Percentiles rank a stretch among this genome's conserved stretches.
These are phyloP conservation scores for Eubucco bourcierii DNA, from an alignment of 2,113 vertebrate genomes.

Conservation along the genomic window DNA sequence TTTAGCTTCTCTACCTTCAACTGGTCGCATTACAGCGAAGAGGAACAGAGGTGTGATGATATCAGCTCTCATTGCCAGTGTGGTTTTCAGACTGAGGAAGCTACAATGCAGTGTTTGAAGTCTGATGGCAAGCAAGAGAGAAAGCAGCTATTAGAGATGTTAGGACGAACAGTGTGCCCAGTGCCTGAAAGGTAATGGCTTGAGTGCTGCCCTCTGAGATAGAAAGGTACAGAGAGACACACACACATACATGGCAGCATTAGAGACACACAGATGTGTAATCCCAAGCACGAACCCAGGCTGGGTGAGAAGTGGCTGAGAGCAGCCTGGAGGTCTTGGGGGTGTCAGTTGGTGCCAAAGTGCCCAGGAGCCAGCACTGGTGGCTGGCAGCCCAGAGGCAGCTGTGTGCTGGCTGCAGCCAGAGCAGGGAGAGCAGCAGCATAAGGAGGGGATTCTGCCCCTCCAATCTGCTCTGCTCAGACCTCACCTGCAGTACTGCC, in stretches of 20 bases:
- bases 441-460: no score
- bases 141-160: neutral
- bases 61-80: neutral
- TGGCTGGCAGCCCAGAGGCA: no score
- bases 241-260: neutral
- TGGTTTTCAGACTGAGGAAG: neutral
- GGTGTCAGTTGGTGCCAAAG: no score
- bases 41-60: neutral
- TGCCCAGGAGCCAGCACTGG: no score
- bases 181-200: neutral
- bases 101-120: conserved; percentile 9
- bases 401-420: no score
- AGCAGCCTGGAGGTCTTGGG: no score
- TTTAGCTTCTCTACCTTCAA: neutral
- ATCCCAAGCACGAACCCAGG: no score
- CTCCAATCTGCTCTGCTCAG: no score
- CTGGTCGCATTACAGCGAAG: neutral
- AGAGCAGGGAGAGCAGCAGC: no score
- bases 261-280: no score
- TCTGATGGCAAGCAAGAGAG: neutral
- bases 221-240: neutral
- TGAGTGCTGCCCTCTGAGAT: neutral
- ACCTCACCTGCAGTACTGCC: no score
- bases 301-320: no score
- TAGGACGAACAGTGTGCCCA: neutral